Evolutionary conservation across 2,888 invertebrate genomes (phyloP), one percentile per base, ranked within the genome.

Genomic region (Bruchidius siliquastri): DNA sequence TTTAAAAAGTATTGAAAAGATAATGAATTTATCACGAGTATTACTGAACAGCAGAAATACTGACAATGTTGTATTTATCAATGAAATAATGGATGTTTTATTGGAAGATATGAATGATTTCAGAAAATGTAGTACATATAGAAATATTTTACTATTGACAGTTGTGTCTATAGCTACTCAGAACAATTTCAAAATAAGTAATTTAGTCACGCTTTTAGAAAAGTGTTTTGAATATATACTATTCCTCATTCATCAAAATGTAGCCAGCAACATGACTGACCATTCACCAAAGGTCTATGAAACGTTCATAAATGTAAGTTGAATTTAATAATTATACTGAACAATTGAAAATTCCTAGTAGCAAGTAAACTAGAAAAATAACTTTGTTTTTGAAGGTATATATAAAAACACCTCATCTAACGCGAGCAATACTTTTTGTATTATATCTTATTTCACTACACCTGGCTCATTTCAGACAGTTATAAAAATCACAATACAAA

Each of bases 261-360:
- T 72, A 26, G 6, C 73, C 8, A 68, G 71, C 30, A 30, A 71
- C 70, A 67, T 70, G 26, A 71, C 72, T 26, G 73, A 75, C 26
- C 79, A 77, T 75, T 74, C 72, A 18, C 70, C 69, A 3, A 82
- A 83, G 78, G 73, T 80, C 49, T 20, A 80, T 8, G 83, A 83
- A 74, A 75, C 81, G 3, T 78, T 81, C 67, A 80, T 82, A 72
- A 80, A 80, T 73, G 83, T 83, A 79, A 80, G 80, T 74, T 71
- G 18, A 13, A 8, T 49, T 1, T 8, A 49, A 1, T 49, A 13
- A 26, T 26, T 26, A 26, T n/a, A 26, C 26, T 26, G 26, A 26
- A 26, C 8, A 26, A 4, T 26, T 26, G 26, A 21, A 67, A 67
- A 67, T 20, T 67, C 67, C 2, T 67, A 6, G 10, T 67, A 20